phyloP scores from a whole-genome alignment of 2,888 invertebrate species.

The Cheilosia impressa region DNA sequence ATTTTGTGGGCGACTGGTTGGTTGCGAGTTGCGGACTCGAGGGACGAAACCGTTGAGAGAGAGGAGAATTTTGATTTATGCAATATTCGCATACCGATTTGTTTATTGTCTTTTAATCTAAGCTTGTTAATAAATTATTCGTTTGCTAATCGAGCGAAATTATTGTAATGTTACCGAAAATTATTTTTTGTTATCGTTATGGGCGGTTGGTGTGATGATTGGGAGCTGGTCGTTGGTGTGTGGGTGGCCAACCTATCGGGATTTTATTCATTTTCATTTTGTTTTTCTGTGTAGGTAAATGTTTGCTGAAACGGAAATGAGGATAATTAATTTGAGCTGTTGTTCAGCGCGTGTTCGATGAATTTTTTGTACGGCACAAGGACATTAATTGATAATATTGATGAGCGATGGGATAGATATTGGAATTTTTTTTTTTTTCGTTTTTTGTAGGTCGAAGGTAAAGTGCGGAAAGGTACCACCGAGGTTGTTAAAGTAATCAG shows the following conservation, averaged over 20 bases:
- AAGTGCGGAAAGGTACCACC: conserved; percentile 7
- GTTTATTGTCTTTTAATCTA: conserved; percentile 72
- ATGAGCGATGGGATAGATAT: conserved; percentile 35
- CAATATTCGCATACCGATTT: conserved; percentile 63
- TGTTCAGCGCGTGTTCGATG: conserved; percentile 41
- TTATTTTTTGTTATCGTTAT: conserved; percentile 51
- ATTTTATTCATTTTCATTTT: neutral
- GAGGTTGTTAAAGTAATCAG: conserved; percentile 38
- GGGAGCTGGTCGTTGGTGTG: neutral
- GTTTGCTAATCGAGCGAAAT: conserved; percentile 61
- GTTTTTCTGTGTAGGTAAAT: neutral
- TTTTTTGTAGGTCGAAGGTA: neutral
- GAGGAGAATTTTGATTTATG: conserved; percentile 63
- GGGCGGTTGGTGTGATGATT: conserved; percentile 19
- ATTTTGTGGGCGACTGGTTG: conserved; percentile 11
- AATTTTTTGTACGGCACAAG: conserved; percentile 47
- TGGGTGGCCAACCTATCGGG: neutral
- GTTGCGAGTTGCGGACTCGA: neutral
- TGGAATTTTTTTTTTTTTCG: neutral
- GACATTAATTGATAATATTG: conserved; percentile 56
- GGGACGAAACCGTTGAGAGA: conserved; percentile 48
- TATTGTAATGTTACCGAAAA: conserved; percentile 49
- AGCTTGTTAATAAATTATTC: conserved; percentile 64
- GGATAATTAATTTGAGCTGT: conserved; percentile 55
- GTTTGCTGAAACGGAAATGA: conserved; percentile 18